phyloP scores from a whole-genome alignment of 2,888 invertebrate species.

The Caenorhabditis imperialis region DNA sequence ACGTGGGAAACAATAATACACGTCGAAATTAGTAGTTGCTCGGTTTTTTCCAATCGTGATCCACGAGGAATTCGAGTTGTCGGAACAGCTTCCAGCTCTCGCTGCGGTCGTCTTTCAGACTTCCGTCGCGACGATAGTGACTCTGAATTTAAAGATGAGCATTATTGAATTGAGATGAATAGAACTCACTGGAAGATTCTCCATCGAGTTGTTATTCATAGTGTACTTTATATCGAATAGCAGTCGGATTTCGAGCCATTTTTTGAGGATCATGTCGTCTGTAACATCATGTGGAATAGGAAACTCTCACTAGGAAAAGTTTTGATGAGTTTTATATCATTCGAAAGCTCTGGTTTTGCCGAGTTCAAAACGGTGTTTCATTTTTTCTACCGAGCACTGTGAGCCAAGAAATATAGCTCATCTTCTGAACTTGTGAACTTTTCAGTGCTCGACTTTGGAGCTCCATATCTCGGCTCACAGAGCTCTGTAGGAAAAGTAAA shows the following conservation, averaged over 20 bases:
- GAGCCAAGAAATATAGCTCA: no score
- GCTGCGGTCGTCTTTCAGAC: constrained; percentile 26
- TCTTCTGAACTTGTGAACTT: no score
- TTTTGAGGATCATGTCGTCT: constrained; percentile 13
- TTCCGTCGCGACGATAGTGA: constrained; percentile 23
- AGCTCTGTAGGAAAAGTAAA: no score
- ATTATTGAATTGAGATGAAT: background rate
- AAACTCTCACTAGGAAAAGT: background rate
- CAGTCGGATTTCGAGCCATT: constrained; percentile 24
- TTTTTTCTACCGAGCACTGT: no score
- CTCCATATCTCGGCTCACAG: no score
- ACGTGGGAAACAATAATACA: no score
- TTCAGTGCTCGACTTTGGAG: no score
- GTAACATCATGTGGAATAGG: background rate
- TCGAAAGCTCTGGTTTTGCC: no score
- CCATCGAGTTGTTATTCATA: constrained; percentile 26
- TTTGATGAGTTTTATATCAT: background rate
- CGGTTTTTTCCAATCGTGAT: no score
- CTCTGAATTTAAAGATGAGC: constrained; percentile 5
- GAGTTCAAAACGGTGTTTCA: no score
- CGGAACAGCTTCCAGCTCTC: constrained; percentile 27
- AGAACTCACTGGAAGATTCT: constrained; percentile 18
- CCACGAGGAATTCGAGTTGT: constrained; percentile 4
- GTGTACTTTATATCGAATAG: constrained; percentile 27
- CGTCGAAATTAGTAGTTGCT: no score